Evolutionary conservation across 2,113 vertebrate species (phyloP).

Genomic region (Tragelaphus buxtoni): DNA sequence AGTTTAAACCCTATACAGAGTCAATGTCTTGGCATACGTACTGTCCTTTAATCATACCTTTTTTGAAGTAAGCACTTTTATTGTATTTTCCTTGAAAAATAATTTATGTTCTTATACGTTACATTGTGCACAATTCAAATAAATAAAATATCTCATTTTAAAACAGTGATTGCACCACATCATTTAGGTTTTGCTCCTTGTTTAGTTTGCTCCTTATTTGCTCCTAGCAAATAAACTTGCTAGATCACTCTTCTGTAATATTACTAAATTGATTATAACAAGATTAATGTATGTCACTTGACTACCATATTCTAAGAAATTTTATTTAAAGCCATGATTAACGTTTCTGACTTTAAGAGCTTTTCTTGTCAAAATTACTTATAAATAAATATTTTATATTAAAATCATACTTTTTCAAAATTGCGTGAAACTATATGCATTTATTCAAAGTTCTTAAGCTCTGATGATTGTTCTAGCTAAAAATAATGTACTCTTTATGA

Average conservation of each 20-base stretch:
- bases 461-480: conserved; percentile 62
- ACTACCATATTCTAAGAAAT: neutral
- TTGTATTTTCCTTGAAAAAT: too few relatives aligned
- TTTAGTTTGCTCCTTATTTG: neutral
- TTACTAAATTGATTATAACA: neutral
- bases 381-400: conserved; percentile 8
- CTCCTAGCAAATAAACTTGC: neutral
- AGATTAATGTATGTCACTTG: neutral
- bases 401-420: neutral
- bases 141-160: too few relatives aligned
- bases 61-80: too few relatives aligned
- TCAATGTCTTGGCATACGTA: neutral
- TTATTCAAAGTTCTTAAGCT: too few relatives aligned
- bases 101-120: too few relatives aligned
- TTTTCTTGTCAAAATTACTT: neutral
- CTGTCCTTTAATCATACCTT: too few relatives aligned
- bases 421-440: too few relatives aligned
- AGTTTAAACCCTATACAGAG: neutral
- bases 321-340: neutral
- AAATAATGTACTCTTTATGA: conserved; percentile 50
- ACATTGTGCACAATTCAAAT: too few relatives aligned
- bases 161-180: conserved; percentile 60
- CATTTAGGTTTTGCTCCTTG: neutral
- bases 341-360: neutral
- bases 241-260: neutral